Evolutionary conservation across 2,113 vertebrate genomes (phyloP).

Genomic region (Alosa alosa): DNA sequence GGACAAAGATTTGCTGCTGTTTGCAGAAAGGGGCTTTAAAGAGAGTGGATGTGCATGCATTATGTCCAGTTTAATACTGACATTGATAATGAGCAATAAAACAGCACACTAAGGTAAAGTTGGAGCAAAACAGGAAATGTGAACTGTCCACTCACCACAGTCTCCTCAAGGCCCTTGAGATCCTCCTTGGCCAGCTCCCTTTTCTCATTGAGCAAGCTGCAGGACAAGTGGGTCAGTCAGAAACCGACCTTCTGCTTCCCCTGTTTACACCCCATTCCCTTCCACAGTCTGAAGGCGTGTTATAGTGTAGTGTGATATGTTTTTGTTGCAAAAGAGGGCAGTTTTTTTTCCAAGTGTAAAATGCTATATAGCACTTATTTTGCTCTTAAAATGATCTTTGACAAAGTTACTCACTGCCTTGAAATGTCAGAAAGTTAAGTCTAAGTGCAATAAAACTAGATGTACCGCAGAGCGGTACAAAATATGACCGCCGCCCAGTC

Average conservation of each 20-base stretch:
- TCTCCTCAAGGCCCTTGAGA: constrained; percentile 92
- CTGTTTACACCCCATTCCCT: too few relatives aligned
- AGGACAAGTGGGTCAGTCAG: not conserved
- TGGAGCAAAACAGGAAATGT: not conserved
- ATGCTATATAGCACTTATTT: too few relatives aligned
- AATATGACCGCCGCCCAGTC: too few relatives aligned
- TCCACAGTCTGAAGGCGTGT: not conserved
- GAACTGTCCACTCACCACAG: constrained; percentile 77
- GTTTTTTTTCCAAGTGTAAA: too few relatives aligned
- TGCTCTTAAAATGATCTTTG: not conserved
- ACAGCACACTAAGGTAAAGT: not conserved
- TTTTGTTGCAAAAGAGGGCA: too few relatives aligned
- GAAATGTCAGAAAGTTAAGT: too few relatives aligned
- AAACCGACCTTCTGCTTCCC: not conserved
- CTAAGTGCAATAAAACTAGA: too few relatives aligned
- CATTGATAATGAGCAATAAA: not conserved
- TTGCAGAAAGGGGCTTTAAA: not conserved
- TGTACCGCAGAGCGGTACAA: too few relatives aligned
- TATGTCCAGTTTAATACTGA: not conserved
- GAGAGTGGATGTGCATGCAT: not conserved
- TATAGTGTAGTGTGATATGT: not conserved
- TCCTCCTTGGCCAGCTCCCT: constrained; percentile 90
- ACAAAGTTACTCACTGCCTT: not conserved
- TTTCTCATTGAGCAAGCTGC: constrained; percentile 87
- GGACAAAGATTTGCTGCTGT: not conserved